Percentiles rank a stretch among this genome's conserved stretches.
These are phyloP conservation scores for Steatocranus sp. DNA, from an alignment of 2,797 vertebrate species.

Conservation along the genomic window DNA sequence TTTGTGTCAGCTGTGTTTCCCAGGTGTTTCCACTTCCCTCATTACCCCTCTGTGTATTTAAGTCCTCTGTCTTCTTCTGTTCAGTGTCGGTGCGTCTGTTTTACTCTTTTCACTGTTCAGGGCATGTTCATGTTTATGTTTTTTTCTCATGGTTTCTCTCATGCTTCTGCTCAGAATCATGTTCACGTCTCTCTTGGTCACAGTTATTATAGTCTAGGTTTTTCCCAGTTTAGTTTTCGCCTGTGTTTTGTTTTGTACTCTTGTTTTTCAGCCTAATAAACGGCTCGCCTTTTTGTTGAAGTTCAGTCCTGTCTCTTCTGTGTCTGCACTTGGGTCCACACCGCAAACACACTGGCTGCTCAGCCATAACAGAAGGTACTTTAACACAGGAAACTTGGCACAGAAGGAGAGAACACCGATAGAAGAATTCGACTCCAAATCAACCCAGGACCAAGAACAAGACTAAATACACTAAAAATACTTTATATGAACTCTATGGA, in stretches of 20 bases:
- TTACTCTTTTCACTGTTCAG: not conserved
- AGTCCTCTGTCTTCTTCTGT: not conserved
- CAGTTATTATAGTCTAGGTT: not conserved
- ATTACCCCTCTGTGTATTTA: not conserved
- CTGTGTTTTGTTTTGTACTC: not conserved
- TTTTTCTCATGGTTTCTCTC: not conserved
- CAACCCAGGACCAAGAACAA: not conserved
- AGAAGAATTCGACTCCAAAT: not conserved
- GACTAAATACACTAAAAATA: not conserved
- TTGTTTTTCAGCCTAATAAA: not conserved
- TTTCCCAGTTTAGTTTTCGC: not conserved
- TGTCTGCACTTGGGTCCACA: not conserved
- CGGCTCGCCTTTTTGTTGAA: fast-evolving
- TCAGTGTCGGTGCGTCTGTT: fast-evolving
- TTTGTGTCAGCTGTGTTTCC: too few species aligned
- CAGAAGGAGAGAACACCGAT: not conserved
- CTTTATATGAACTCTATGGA: not conserved
- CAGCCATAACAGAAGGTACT: not conserved
- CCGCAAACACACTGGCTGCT: not conserved
- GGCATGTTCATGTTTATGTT: not conserved
- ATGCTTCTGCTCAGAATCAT: not conserved
- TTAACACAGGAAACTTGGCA: not conserved
- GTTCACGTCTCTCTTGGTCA: not conserved
- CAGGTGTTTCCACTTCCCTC: not conserved
- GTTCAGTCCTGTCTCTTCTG: not conserved